Conservation (phyloP, 2,888 invertebrate species). For the Nomada hirtipes region DNA sequence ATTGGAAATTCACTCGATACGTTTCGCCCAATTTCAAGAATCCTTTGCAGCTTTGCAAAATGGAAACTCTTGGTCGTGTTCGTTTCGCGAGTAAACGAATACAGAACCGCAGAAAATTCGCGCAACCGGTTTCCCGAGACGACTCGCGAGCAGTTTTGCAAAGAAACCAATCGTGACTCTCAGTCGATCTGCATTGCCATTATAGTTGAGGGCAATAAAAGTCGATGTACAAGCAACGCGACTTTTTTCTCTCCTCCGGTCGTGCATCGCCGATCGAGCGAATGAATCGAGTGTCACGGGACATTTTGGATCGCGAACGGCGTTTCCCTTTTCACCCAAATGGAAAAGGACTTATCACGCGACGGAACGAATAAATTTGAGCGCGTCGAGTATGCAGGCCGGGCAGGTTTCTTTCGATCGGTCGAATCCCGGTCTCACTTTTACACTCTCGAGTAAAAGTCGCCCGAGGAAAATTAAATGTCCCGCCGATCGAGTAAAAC, state of each 20-base stretch:
- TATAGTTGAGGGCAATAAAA: conserved; percentile 39
- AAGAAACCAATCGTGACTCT: conserved; percentile 48
- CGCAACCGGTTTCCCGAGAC: conserved; percentile 39
- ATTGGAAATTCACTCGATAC: background rate
- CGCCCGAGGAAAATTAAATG: background rate
- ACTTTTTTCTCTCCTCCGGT: background rate
- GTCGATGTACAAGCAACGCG: conserved; percentile 38
- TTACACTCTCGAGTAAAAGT: conserved; percentile 50
- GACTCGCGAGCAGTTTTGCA: conserved; percentile 17
- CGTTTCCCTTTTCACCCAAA: conserved; percentile 17
- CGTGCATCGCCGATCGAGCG: conserved; percentile 8
- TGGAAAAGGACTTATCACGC: conserved; percentile 20
- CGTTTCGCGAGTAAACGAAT: background rate
- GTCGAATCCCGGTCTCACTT: conserved; percentile 40
- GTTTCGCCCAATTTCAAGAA: background rate
- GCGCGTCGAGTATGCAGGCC: conserved; percentile 30
- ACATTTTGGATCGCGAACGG: conserved; percentile 24
- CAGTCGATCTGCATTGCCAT: conserved; percentile 44
- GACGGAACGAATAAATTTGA: conserved; percentile 31
- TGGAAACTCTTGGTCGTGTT: background rate
- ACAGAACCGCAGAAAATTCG: background rate
- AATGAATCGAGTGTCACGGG: conserved; percentile 37
- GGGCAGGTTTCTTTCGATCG: background rate
- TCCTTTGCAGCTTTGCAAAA: background rate
- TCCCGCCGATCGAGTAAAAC: background rate